Percentiles rank a stretch among this genome's conserved stretches.
These are phyloP conservation scores for Hylaeus volcanicus DNA, from an alignment of 1,140 invertebrate species.

Conservation along the genomic window DNA sequence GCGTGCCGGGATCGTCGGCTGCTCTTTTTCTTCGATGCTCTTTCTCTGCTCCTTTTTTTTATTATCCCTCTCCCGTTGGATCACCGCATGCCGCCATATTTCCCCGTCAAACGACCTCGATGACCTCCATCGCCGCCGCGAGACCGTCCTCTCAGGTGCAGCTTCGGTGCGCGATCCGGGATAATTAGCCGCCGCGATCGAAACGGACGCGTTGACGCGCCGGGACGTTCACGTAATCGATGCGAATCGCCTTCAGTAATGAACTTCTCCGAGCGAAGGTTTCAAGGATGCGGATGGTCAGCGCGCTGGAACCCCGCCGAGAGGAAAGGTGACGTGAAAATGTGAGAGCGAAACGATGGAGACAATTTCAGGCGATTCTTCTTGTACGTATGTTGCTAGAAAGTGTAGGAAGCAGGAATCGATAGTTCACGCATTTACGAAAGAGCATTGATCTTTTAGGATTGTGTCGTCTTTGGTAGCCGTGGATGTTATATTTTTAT, in stretches of 20 bases:
- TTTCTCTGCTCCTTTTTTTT: neutral
- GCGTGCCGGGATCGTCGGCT: neutral
- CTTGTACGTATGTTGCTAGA: too few relatives aligned
- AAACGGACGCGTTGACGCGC: constrained; percentile 30
- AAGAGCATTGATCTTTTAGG: too few relatives aligned
- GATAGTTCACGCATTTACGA: too few relatives aligned
- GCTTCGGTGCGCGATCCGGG: neutral
- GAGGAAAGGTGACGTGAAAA: neutral
- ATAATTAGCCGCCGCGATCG: constrained; percentile 40
- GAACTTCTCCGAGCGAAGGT: neutral
- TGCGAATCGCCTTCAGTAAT: constrained; percentile 2
- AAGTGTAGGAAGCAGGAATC: too few relatives aligned
- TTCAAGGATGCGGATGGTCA: neutral
- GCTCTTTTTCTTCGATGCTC: neutral
- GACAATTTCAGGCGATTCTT: neutral
- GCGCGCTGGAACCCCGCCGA: neutral
- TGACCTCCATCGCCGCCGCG: constrained; percentile 35
- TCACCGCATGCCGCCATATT: constrained; percentile 25
- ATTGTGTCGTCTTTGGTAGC: too few relatives aligned
- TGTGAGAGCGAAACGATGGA: neutral
- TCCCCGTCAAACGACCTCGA: constrained; percentile 34
- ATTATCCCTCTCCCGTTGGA: neutral
- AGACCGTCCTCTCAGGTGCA: constrained; percentile 25
- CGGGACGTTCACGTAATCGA: constrained; percentile 21
- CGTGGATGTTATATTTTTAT: too few relatives aligned